Conservation (phyloP, 2,797 vertebrate species). For the Sebastiscus albofasciatus region DNA sequence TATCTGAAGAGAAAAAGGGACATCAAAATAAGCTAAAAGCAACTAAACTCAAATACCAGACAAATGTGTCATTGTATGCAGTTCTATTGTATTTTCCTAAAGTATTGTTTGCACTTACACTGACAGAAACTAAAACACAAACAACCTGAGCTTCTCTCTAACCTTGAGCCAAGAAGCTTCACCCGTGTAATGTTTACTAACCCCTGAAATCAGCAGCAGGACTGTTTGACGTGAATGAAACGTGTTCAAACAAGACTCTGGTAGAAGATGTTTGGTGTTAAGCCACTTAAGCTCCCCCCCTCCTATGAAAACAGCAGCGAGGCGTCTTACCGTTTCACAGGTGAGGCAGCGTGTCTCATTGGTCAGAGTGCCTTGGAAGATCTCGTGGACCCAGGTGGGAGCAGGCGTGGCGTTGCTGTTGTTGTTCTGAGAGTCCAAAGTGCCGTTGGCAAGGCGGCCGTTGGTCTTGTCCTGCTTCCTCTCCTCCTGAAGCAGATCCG, state of each 20-base stretch:
- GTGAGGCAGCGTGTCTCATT: conserved; percentile 99
- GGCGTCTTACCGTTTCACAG: conserved; percentile 91
- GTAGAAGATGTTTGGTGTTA: not conserved
- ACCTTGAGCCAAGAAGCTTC: not conserved
- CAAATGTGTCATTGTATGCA: not conserved
- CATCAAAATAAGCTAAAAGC: conserved; percentile 53
- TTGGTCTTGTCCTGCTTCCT: conserved; percentile 97
- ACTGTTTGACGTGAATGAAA: not conserved
- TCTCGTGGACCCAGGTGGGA: conserved; percentile 98
- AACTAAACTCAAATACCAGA: conserved; percentile 72
- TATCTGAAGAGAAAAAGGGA: conserved; percentile 81
- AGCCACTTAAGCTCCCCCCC: not conserved
- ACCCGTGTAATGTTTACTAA: not conserved
- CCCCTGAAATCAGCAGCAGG: not conserved
- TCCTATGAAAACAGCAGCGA: not conserved
- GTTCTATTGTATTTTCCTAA: not conserved
- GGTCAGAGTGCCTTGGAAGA: conserved; percentile 99
- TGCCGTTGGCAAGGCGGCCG: conserved; percentile 91
- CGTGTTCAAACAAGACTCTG: conserved; percentile 5
- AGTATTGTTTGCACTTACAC: not conserved
- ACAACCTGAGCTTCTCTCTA: not conserved
- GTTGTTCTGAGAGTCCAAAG: conserved; percentile 93
- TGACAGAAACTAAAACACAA: not conserved
- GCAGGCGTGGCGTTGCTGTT: conserved; percentile 91
- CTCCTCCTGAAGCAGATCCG: conserved; percentile 97